Conservation (phyloP, 2,113 vertebrate species). For the Xerus inauris region DNA sequence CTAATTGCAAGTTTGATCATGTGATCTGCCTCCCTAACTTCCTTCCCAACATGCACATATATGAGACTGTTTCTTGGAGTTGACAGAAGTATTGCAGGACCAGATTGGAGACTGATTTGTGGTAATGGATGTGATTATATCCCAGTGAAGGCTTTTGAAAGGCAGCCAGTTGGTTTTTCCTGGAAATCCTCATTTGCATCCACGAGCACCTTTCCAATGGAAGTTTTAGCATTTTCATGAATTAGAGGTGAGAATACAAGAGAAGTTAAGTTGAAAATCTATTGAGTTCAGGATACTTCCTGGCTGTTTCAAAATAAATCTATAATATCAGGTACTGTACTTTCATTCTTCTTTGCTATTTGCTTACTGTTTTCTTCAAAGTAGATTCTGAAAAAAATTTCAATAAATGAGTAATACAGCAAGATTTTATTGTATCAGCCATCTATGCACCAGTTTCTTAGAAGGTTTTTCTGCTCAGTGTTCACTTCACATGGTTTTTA, state of each 20-base stretch:
- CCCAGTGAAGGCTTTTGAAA: background rate
- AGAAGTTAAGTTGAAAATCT: slow-evolving; percentile 28
- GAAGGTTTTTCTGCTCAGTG: background rate
- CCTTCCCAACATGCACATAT: background rate
- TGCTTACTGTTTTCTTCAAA: background rate
- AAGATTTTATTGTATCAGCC: background rate
- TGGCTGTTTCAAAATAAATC: slow-evolving; percentile 4
- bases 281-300: background rate
- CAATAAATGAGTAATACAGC: background rate
- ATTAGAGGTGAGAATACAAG: background rate
- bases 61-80: background rate
- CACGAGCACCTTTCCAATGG: background rate
- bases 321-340: background rate
- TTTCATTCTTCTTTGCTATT: slow-evolving; percentile 28
- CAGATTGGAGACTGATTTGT: background rate
- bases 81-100: background rate
- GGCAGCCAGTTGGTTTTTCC: background rate
- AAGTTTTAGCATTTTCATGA: background rate
- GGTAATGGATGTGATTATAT: background rate
- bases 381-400: background rate
- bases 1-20: background rate
- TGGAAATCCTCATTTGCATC: background rate
- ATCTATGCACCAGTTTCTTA: background rate
- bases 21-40: background rate
- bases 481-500: background rate